Conservation (phyloP, 2,888 invertebrate genomes). For the Rosalia funebris region DNA sequence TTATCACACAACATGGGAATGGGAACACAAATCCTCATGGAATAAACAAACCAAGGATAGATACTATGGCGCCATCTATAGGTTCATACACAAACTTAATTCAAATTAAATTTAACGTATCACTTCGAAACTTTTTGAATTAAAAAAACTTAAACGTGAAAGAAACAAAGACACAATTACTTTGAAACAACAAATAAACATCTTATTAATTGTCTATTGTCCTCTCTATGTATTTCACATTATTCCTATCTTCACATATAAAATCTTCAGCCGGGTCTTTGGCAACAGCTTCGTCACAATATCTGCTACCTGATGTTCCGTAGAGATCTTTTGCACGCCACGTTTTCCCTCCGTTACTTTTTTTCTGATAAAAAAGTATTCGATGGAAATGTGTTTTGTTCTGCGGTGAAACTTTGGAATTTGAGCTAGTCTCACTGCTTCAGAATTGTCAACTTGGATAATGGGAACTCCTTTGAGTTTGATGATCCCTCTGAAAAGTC, state of each 20-base stretch:
- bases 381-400: slow-evolving; percentile 50
- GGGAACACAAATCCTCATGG: no score
- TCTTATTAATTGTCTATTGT: no score
- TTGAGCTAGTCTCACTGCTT: slow-evolving; percentile 48
- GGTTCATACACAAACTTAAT: no score
- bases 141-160: no score
- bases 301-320: slow-evolving; percentile 47
- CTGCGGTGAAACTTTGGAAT: slow-evolving; percentile 53
- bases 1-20: no score
- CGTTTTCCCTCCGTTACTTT: slow-evolving; percentile 42
- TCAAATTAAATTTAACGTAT: no score
- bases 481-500: slow-evolving; percentile 46
- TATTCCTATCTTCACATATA: slow-evolving; percentile 38
- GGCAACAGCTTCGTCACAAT: slow-evolving; percentile 48
- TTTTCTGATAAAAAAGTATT: slow-evolving; percentile 51
- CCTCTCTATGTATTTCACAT: not conserved
- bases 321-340: slow-evolving; percentile 42
- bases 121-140: no score
- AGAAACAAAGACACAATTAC: no score
- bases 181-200: no score
- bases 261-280: slow-evolving; percentile 33
- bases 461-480: slow-evolving; percentile 42
- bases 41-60: no score
- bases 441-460: slow-evolving; percentile 49
- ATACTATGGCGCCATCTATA: no score